phyloP scores from a whole-genome alignment of 2,113 vertebrate species.

The Agapornis roseicollis region DNA sequence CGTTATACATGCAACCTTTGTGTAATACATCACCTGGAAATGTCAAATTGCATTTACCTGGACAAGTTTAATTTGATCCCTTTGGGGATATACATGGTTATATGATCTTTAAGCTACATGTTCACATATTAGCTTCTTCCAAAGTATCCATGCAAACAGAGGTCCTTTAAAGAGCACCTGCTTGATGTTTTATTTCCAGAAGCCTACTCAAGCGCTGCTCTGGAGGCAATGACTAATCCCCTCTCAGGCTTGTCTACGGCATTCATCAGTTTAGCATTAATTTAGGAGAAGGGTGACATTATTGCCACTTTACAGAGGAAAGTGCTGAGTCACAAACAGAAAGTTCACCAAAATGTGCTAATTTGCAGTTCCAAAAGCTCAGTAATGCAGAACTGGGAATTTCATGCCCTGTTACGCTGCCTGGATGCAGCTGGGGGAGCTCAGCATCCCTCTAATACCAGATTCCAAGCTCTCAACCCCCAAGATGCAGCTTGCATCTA shows the following conservation, averaged over 20 bases:
- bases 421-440: background rate
- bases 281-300: conserved; percentile 4
- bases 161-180: background rate
- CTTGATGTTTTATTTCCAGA: background rate
- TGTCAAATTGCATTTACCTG: background rate
- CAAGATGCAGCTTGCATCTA: background rate
- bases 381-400: background rate
- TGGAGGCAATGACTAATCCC: conserved; percentile 40
- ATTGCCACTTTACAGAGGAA: background rate
- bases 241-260: background rate
- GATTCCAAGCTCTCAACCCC: background rate
- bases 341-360: background rate
- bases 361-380: background rate
- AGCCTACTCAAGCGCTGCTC: background rate
- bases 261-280: background rate
- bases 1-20: background rate
- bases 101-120: background rate
- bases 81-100: background rate
- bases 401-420: background rate
- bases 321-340: conserved; percentile 9
- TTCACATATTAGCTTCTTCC: background rate
- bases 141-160: background rate
- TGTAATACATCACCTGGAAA: background rate
- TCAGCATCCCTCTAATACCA: background rate
- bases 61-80: background rate